A percentile compares a stretch with the other conserved stretches of the same genome.
These are phyloP conservation scores for Tenebrio molitor DNA, from an alignment of 1,140 invertebrate species.

Conservation along the genomic window DNA sequence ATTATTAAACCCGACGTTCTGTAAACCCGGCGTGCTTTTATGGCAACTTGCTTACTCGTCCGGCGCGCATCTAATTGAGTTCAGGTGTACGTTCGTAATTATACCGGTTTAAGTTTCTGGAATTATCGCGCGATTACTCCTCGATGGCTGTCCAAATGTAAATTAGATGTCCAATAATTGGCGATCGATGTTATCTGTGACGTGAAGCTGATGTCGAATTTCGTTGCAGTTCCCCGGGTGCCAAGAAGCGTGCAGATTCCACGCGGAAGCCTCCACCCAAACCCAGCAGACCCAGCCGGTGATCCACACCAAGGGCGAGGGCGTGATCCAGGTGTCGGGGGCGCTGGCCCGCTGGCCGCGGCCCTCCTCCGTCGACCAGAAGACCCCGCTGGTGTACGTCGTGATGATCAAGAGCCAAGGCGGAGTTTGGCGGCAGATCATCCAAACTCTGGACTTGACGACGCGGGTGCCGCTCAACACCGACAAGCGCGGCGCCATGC, in stretches of 20 bases:
- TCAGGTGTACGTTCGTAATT: constrained; percentile 57
- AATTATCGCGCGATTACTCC: constrained; percentile 53
- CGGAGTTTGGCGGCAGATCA: constrained; percentile 77
- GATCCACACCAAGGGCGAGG: constrained; percentile 76
- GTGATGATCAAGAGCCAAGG: constrained; percentile 74
- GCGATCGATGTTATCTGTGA: constrained; percentile 17
- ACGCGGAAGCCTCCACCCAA: constrained; percentile 71
- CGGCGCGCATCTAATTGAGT: constrained; percentile 58
- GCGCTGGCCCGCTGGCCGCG: constrained; percentile 74
- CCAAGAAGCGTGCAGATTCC: constrained; percentile 78
- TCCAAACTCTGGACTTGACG: constrained; percentile 73
- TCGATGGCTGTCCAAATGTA: constrained; percentile 49
- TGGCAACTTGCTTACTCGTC: constrained; percentile 33
- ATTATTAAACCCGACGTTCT: constrained; percentile 36
- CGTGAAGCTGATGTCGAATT: constrained; percentile 46
- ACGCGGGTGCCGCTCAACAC: constrained; percentile 71
- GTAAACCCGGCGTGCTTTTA: constrained; percentile 48
- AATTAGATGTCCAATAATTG: constrained; percentile 58
- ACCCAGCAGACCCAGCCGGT: constrained; percentile 74
- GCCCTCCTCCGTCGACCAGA: constrained; percentile 67
- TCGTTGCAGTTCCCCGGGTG: constrained; percentile 77
- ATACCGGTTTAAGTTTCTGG: constrained; percentile 57
- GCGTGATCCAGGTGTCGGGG: constrained; percentile 72
- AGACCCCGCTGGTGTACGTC: constrained; percentile 75
- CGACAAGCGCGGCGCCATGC: constrained; percentile 70